Base-by-base conservation (phyloP, 2,113 vertebrate genomes). In the Geococcyx californianus region DNA sequence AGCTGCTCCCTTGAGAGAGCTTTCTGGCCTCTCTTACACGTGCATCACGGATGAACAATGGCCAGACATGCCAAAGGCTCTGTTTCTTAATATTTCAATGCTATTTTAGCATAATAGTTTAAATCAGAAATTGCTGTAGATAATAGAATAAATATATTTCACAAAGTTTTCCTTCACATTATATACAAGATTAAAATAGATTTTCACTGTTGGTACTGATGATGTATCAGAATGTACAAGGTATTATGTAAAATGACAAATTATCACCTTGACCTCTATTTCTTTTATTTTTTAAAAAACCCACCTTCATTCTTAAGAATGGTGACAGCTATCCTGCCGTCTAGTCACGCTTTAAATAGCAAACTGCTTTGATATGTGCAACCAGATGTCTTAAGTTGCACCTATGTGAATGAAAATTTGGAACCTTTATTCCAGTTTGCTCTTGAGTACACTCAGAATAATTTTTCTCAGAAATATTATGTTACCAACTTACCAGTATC, bases 401-500 rank as follows among this genome's bases (percentile, higher is more conserved):
- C 24, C 28, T 56, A 2, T 20, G 4, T 0, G 0, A 82, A 73
- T 16, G 44, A 56, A 73, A 63, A 44, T 18, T 20, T 40, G 23
- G 26, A 59, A 36, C 13, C 1, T 82, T 49, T 64, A 33, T 87
- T 75, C 21, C 1, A 4, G 17, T 72, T 72, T 76, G 21, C 67
- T 78, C 29, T 77, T 82, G 20, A 38, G 8, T 68, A 28, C 42
- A 67, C 18, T 63, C 18, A n/a, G 31, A 91, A 81, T 31, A 70
- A 63, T 82, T 64, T 20, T 23, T 3, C 5, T 84, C 34, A 52
- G 29, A 42, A 67, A 42, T 51, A 62, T 26, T 59, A 16, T 44
- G 11, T 13, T 24, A 69, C 15, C 1, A 6, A 9, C 69, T 92
- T 58, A 73, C 19, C n/a, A 66, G 21, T 25, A 76, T 16, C n/a